Evolutionary conservation across 2,888 invertebrate species (phyloP).

Genomic region (Mesochorus sp.): DNA sequence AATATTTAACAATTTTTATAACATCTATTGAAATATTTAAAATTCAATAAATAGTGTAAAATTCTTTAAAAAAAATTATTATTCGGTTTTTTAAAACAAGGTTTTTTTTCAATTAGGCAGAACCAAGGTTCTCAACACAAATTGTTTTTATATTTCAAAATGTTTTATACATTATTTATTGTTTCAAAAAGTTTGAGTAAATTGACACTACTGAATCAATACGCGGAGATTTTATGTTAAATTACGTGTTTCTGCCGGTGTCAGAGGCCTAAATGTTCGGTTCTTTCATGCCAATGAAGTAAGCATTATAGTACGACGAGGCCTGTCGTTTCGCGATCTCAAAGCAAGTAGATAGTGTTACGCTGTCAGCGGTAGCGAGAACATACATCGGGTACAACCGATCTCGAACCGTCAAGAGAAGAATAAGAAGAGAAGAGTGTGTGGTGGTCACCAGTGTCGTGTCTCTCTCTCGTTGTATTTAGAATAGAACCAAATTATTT

Average conservation of each 20-base stretch:
- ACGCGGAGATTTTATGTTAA: constrained; percentile 1
- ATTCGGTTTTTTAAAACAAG: no score
- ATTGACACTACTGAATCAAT: no score
- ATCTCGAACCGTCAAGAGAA: constrained; percentile 16
- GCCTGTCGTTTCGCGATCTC: constrained; percentile 9
- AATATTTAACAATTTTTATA: no score
- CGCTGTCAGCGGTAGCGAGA: constrained; percentile 33
- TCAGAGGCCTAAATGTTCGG: background rate
- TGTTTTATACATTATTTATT: no score
- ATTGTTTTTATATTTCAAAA: no score
- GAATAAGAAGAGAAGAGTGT: background rate
- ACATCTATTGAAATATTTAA: no score
- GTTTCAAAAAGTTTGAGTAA: no score
- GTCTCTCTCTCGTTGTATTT: constrained; percentile 17
- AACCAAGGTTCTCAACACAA: no score
- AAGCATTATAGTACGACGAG: background rate
- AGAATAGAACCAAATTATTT: constrained; percentile 16
- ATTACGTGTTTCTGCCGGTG: constrained; percentile 6
- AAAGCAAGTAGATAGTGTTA: constrained; percentile 35
- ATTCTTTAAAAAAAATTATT: no score
- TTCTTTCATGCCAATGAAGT: constrained; percentile 15
- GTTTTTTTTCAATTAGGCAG: no score
- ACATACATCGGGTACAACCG: constrained; percentile 16
- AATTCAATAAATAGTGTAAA: no score
- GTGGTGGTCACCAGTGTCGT: background rate